A percentile compares a stretch with the other conserved stretches of the same genome.
Evolutionary conservation across 2,888 invertebrate genomes (phyloP).

Genomic region (Phyllotreta striolata): DNA sequence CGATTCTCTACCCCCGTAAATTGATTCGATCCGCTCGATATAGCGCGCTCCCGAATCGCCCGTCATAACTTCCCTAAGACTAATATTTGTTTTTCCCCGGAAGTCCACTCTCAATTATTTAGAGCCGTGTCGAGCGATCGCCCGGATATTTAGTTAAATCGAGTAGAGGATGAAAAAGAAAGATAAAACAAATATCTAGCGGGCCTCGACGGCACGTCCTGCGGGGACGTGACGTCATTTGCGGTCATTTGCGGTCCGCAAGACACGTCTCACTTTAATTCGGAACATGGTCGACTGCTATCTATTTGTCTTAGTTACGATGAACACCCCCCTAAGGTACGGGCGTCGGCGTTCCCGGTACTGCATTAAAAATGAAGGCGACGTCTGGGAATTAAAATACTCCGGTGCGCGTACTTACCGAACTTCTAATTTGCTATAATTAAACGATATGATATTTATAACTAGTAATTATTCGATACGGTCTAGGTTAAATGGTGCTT

Average conservation of each 20-base stretch:
- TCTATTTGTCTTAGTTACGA: conserved; percentile 59
- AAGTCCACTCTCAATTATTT: conserved; percentile 43
- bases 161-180: conserved; percentile 39
- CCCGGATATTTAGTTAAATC: conserved; percentile 52
- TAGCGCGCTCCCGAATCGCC: conserved; percentile 1
- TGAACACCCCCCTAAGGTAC: conserved; percentile 48
- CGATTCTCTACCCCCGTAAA: conserved; percentile 9
- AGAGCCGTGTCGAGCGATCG: conserved; percentile 42
- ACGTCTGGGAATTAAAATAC: conserved; percentile 36
- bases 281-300: conserved; percentile 45
- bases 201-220: conserved; percentile 60
- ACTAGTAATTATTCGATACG: too few relatives aligned
- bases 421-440: too few relatives aligned
- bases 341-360: conserved; percentile 28
- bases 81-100: conserved; percentile 32
- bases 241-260: conserved; percentile 59
- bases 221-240: conserved; percentile 60
- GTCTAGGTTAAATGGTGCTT: too few relatives aligned
- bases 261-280: conserved; percentile 64
- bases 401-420: neutral
- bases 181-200: conserved; percentile 54
- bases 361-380: conserved; percentile 53
- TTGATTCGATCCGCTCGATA: conserved; percentile 9
- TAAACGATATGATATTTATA: too few relatives aligned
- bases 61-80: conserved; percentile 27